Conservation (phyloP, 2,797 vertebrate species). For the Amazona ochrocephala region DNA sequence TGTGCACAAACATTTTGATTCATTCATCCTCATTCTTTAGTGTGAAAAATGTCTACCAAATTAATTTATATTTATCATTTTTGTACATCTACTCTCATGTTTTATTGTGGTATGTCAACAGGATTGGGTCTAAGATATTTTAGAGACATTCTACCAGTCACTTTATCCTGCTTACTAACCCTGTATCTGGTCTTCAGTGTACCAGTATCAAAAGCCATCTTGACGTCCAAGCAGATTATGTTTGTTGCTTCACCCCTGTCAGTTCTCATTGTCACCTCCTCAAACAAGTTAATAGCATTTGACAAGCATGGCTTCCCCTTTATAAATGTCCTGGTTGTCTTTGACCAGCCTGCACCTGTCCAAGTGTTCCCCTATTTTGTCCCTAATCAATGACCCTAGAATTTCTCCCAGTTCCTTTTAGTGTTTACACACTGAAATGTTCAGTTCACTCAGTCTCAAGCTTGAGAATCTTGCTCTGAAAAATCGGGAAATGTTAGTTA, state of each 20-base stretch:
- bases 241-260: conserved; percentile 72
- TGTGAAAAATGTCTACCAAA: background rate
- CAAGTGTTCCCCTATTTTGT: conserved; percentile 53
- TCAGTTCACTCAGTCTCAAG: background rate
- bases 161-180: conserved; percentile 39
- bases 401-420: conserved; percentile 44
- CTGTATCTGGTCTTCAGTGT: conserved; percentile 47
- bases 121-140: conserved; percentile 8
- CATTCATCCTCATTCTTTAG: background rate
- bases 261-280: conserved; percentile 69
- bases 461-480: conserved; percentile 8
- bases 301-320: conserved; percentile 73
- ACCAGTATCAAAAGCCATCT: conserved; percentile 68
- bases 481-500: background rate
- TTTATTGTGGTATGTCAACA: background rate
- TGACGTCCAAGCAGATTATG: conserved; percentile 71
- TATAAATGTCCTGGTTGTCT: conserved; percentile 64
- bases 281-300: conserved; percentile 74
- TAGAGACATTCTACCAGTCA: conserved; percentile 17
- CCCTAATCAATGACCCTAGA: conserved; percentile 56
- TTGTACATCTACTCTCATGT: background rate
- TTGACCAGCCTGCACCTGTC: conserved; percentile 67
- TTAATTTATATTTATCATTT: background rate
- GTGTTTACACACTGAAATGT: conserved; percentile 15
- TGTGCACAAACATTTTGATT: background rate